Percentiles rank a stretch among this genome's conserved stretches.
Evolutionary conservation across 2,888 invertebrate genomes (phyloP).

Genomic region (Sabellastarte sp.): DNA sequence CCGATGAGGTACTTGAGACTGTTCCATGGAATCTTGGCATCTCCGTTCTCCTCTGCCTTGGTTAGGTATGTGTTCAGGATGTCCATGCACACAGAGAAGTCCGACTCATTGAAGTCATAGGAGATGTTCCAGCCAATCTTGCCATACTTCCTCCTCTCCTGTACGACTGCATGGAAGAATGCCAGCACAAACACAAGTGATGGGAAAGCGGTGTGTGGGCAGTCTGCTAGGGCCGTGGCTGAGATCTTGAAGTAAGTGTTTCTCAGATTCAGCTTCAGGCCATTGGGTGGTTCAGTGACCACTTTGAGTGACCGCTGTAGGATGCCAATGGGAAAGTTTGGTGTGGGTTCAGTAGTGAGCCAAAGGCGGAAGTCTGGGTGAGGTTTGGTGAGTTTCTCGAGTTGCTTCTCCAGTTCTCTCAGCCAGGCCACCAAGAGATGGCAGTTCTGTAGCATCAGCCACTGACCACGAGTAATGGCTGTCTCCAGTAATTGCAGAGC

Average conservation of each 20-base stretch:
- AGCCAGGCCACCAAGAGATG: constrained; percentile 81
- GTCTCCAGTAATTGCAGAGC: constrained; percentile 65
- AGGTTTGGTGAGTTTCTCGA: constrained; percentile 77
- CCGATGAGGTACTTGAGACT: constrained; percentile 89
- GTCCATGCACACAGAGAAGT: constrained; percentile 82
- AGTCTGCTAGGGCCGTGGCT: constrained; percentile 71
- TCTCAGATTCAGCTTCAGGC: constrained; percentile 81
- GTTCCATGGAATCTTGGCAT: constrained; percentile 78
- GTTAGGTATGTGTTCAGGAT: constrained; percentile 82
- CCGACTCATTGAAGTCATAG: constrained; percentile 89
- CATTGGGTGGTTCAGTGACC: constrained; percentile 90
- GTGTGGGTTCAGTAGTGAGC: constrained; percentile 87
- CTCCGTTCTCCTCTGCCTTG: constrained; percentile 66
- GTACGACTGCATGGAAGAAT: constrained; percentile 88
- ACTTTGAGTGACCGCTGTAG: constrained; percentile 84
- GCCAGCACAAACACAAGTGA: constrained; percentile 82
- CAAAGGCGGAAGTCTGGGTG: constrained; percentile 90
- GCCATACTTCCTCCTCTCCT: constrained; percentile 88
- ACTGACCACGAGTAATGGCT: constrained; percentile 69
- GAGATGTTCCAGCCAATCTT: constrained; percentile 93
- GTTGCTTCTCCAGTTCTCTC: constrained; percentile 76
- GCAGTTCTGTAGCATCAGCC: constrained; percentile 92
- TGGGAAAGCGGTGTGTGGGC: constrained; percentile 75
- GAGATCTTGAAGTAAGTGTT: constrained; percentile 87
- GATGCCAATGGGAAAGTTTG: constrained; percentile 85